A percentile compares a stretch with the other conserved stretches of the same genome.
These are phyloP conservation scores for Caenorhabditis inopinata DNA, from an alignment of 1,140 invertebrate genomes.

Conservation along the genomic window DNA sequence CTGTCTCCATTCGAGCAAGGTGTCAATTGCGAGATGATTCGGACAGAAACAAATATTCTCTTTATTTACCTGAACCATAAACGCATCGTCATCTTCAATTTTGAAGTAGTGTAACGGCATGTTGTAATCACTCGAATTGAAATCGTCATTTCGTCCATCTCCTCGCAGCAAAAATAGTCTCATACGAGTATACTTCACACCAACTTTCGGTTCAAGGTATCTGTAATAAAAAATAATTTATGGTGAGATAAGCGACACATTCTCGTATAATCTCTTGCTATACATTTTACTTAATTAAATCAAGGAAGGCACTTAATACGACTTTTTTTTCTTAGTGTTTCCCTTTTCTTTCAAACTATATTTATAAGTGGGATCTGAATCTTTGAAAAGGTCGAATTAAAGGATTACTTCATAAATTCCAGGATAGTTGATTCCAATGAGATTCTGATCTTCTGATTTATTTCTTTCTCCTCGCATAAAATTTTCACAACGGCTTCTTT, in stretches of 20 bases:
- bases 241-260: neutral
- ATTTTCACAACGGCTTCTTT: conserved; percentile 37
- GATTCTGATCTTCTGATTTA: conserved; percentile 31
- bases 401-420: conserved; percentile 45
- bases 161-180: neutral
- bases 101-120: conserved; percentile 23
- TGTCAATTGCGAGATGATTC: conserved; percentile 16
- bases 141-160: neutral
- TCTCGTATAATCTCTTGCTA: neutral
- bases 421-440: conserved; percentile 40
- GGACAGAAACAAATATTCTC: neutral
- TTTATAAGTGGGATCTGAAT: too few species aligned
- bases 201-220: conserved; percentile 18
- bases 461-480: conserved; percentile 45
- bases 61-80: conserved; percentile 38
- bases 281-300: conserved; percentile 19
- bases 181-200: conserved; percentile 38
- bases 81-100: conserved; percentile 37
- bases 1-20: too few species aligned
- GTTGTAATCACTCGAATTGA: conserved; percentile 15
- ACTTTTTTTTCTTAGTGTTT: neutral
- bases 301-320: neutral
- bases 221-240: conserved; percentile 23
- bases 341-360: too few species aligned
- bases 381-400: neutral